Evolutionary conservation across 2,113 vertebrate genomes (phyloP), one percentile per base, ranked within the genome.

Genomic region (Sarotherodon lohbergeri): DNA sequence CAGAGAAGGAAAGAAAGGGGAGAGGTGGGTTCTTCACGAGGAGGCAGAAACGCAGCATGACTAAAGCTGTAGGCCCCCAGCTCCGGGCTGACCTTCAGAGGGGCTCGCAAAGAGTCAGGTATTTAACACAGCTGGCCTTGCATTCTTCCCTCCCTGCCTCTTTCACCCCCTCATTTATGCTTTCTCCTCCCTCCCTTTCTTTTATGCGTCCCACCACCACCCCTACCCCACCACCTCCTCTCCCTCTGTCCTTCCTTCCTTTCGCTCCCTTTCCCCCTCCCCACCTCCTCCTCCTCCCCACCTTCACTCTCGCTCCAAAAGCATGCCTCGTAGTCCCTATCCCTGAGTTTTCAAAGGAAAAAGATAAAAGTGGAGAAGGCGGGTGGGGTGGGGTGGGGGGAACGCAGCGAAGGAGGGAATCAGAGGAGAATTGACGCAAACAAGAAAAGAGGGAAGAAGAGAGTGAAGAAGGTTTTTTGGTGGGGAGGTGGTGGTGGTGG

Each of bases 71-170:
- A 94, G 94, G 94, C 93, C 94, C 93, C 94, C 93, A 83, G 88
- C 95, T 95, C 90, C 91, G 89, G 91, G 92, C 95, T 96, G 95
- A 96, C 94, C 96, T 94, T 96, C 94, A 92, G 93, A 95, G 81
- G 87, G 68, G 95, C 93, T 95, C 17, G 95, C 96, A 95, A 89
- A 96, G 96, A 96, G 96, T 96, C 96, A 97, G 96, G 97, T 97
- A 97, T 97, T 97, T 97, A 97, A 88, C 95, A 96, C 95, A 96
- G 96, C 94, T 92, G 63, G 96, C 95, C 95, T 95, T 91, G 90
- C 96, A 97, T 97, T 97, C 97, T 94, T 96, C 95, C 94, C 91
- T 91, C 90, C 85, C 86, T 84, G 88, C 86, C 83, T 89, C 91
- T 90, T 91, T 90, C 90, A 81, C 94, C 78, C 92, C 89, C 87